Evolutionary conservation across 2,888 invertebrate genomes (phyloP).

Genomic region (Hyposoter didymator): DNA sequence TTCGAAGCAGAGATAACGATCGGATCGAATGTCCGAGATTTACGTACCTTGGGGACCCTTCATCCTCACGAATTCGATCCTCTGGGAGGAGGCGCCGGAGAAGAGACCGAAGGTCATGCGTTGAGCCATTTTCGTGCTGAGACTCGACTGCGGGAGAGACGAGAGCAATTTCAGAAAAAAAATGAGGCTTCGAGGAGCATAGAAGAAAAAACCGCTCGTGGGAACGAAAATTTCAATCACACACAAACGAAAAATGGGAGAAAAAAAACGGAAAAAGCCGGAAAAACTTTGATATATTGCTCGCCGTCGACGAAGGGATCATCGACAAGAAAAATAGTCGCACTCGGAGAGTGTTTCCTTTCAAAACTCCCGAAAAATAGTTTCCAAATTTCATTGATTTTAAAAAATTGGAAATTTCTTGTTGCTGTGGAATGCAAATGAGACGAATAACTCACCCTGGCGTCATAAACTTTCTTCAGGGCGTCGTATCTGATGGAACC

Average conservation of each 20-base stretch:
- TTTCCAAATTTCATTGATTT: not conserved
- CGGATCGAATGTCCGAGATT: not conserved
- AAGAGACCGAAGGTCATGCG: conserved; percentile 97
- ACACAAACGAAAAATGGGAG: conserved; percentile 5
- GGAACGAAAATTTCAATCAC: conserved; percentile 17
- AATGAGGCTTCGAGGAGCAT: not conserved
- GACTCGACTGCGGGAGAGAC: conserved; percentile 91
- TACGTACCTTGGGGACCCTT: conserved; percentile 94
- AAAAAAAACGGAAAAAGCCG: not conserved
- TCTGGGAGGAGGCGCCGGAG: conserved; percentile 90
- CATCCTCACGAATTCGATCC: conserved; percentile 99
- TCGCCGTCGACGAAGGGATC: not conserved
- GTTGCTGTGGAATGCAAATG: not conserved
- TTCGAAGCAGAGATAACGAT: not conserved
- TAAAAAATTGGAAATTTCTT: not conserved
- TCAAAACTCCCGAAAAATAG: not conserved
- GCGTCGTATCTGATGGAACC: conserved; percentile 99
- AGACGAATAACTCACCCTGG: conserved; percentile 89
- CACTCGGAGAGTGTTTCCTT: not conserved
- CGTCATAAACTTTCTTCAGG: conserved; percentile 97
- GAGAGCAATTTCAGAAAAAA: not conserved
- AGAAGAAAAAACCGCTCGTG: conserved; percentile 21
- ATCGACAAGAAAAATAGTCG: conserved; percentile 28
- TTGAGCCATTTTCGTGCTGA: conserved; percentile 97
- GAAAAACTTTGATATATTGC: not conserved